A percentile compares a stretch with the other conserved stretches of the same genome.
Conservation (phyloP, 2,797 vertebrate genomes). For the Xiphophorus birchmanni region DNA sequence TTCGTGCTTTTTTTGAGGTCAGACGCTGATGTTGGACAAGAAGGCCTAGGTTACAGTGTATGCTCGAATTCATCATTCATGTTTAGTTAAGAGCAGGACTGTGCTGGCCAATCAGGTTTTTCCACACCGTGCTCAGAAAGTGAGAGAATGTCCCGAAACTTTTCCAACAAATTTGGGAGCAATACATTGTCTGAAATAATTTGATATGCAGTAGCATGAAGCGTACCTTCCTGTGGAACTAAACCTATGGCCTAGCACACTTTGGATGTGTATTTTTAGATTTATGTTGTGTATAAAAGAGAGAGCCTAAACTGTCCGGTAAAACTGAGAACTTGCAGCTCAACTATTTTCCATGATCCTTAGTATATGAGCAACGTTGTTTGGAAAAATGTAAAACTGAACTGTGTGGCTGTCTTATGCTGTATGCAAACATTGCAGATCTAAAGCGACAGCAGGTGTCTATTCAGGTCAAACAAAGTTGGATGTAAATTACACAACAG, state of each 20-base stretch:
- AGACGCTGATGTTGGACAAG: background rate
- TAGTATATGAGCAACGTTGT: background rate
- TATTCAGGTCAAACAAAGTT: background rate
- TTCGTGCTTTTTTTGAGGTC: background rate
- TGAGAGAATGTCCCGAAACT: background rate
- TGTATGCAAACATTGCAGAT: constrained; percentile 51
- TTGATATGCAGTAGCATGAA: background rate
- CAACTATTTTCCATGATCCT: background rate
- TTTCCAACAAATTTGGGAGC: background rate
- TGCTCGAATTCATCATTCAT: background rate
- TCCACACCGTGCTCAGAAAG: background rate
- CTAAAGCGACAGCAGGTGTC: background rate
- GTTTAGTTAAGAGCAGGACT: background rate
- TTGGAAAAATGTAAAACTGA: background rate
- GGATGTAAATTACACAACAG: background rate
- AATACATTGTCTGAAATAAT: background rate
- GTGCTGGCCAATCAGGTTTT: background rate
- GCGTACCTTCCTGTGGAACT: background rate
- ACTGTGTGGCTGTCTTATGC: constrained; percentile 32
- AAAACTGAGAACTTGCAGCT: background rate
- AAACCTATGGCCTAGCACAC: background rate
- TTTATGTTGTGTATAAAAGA: background rate
- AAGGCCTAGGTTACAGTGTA: background rate
- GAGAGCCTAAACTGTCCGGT: background rate
- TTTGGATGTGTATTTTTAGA: background rate